Conservation (phyloP, 2,797 vertebrate species). For the Antennarius maculatus region DNA sequence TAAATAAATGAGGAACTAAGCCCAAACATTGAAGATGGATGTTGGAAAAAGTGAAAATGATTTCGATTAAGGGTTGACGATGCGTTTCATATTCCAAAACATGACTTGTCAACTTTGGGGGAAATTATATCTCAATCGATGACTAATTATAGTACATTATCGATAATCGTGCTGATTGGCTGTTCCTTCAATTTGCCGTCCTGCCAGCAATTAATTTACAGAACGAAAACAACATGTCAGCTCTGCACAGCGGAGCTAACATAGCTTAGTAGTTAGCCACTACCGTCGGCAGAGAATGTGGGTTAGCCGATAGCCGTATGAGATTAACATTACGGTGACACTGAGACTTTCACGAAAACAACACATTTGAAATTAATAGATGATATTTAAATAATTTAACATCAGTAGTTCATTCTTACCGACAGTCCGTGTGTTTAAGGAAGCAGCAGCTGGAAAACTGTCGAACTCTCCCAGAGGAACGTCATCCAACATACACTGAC, state of each 20-base stretch:
- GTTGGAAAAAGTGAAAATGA: too few species aligned
- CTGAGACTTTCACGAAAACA: too few species aligned
- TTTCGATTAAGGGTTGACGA: too few species aligned
- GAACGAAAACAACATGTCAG: constrained; percentile 11
- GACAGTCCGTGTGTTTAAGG: neutral
- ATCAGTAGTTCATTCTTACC: neutral
- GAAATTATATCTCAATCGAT: too few species aligned
- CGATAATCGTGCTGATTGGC: neutral
- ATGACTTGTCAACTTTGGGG: neutral
- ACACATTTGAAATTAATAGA: neutral
- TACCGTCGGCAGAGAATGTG: neutral
- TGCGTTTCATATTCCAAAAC: neutral
- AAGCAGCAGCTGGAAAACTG: neutral
- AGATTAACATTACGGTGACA: neutral
- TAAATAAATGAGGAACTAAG: too few species aligned
- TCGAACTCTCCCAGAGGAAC: constrained; percentile 25
- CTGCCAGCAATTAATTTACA: too few species aligned
- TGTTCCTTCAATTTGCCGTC: neutral
- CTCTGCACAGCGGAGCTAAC: constrained; percentile 22
- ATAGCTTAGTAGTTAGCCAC: constrained; percentile 24
- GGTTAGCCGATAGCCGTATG: constrained; percentile 11
- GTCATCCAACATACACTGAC: constrained; percentile 31
- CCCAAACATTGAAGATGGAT: neutral
- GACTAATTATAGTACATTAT: neutral
- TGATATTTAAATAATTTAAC: too few species aligned